Conservation (phyloP, 2,797 vertebrate species). For the Gobio occitaniae region DNA sequence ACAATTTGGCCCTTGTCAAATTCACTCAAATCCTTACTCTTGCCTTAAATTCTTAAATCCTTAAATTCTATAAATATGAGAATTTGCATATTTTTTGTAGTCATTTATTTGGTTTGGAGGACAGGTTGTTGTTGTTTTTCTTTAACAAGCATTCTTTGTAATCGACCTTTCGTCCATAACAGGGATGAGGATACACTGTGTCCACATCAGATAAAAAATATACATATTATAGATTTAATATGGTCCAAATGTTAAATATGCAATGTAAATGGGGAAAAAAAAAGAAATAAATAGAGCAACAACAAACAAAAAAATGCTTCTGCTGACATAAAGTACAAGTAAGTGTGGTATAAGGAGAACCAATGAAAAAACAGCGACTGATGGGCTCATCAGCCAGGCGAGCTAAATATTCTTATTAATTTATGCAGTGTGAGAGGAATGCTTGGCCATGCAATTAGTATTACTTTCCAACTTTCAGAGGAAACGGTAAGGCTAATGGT, state of each 20-base stretch:
- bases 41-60: too few species aligned
- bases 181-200: background rate
- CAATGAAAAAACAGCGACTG: constrained; percentile 57
- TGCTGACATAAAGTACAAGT: constrained; percentile 68
- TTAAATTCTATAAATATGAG: background rate
- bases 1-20: too few species aligned
- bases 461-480: constrained; percentile 68
- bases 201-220: background rate
- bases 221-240: background rate
- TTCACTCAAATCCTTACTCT: too few species aligned
- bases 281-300: too few species aligned
- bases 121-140: background rate
- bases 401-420: constrained; percentile 64
- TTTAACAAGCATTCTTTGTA: background rate
- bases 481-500: constrained; percentile 68
- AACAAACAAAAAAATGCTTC: constrained; percentile 9
- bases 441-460: constrained; percentile 68
- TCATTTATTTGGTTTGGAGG: too few species aligned
- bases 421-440: constrained; percentile 66
- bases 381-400: constrained; percentile 57
- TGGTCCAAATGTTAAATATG: background rate
- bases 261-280: too few species aligned
- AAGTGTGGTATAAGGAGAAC: background rate
- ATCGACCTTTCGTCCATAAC: background rate
- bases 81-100: background rate